Percentiles rank a stretch among this genome's conserved stretches.
Evolutionary conservation across 92 coral and sea anemone genomes (phyloP).

Genomic region (Porites cylindrica): DNA sequence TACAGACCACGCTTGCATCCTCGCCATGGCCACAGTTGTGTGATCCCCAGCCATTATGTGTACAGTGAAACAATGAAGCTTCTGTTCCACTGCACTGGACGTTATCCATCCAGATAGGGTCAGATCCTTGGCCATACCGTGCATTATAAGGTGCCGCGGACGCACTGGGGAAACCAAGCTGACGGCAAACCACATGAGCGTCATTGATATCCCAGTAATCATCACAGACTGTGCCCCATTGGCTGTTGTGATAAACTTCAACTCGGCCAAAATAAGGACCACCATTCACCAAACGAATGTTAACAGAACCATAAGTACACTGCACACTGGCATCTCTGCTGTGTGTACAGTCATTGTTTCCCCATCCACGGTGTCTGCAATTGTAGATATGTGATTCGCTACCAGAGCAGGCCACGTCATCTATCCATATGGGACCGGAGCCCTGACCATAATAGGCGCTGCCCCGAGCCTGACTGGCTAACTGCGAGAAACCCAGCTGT

Average conservation of each 20-base stretch:
- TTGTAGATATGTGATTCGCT: slow-evolving; percentile 29
- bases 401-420: slow-evolving; percentile 31
- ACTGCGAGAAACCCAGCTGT: too few species aligned
- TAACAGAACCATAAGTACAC: not conserved
- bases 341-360: slow-evolving; percentile 39
- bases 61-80: not conserved
- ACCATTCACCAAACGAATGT: too few species aligned
- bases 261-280: too few species aligned
- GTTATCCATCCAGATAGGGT: not conserved
- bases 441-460: slow-evolving; percentile 13
- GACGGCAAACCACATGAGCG: too few species aligned
- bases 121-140: slow-evolving; percentile 17
- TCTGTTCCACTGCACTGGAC: not conserved
- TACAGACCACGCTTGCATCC: slow-evolving; percentile 20
- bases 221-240: too few species aligned
- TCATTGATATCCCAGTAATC: too few species aligned
- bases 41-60: not conserved
- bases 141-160: not conserved
- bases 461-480: rapidly evolving
- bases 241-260: too few species aligned
- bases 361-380: slow-evolving; percentile 40
- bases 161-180: too few species aligned
- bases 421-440: slow-evolving; percentile 53
- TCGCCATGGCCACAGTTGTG: not conserved
- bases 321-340: slow-evolving; percentile 41